Conservation (phyloP, 2,113 vertebrate genomes). For the Labeo catla region DNA sequence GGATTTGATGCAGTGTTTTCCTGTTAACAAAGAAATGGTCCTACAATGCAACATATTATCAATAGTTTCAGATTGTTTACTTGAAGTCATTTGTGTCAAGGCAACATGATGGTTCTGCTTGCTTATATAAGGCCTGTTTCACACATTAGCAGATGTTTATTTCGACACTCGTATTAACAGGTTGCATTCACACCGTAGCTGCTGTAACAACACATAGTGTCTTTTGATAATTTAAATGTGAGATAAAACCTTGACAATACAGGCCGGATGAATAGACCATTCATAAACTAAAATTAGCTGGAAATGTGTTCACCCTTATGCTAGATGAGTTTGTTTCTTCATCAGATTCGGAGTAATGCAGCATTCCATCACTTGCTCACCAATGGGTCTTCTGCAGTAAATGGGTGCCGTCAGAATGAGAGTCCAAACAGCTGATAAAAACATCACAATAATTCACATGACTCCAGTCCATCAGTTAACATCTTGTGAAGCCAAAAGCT, state of each 20-base stretch:
- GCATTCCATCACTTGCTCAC: too few relatives aligned
- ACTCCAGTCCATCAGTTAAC: too few relatives aligned
- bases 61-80: neutral
- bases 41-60: neutral
- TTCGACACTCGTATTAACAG: neutral
- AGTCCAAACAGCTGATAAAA: too few relatives aligned
- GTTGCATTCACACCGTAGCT: neutral
- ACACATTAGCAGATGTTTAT: slow-evolving; percentile 16
- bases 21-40: neutral
- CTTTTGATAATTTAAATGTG: neutral
- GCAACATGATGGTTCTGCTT: neutral
- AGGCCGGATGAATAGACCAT: too few relatives aligned
- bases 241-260: neutral
- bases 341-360: too few relatives aligned
- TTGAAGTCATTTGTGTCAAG: neutral
- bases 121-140: neutral
- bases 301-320: too few relatives aligned
- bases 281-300: too few relatives aligned
- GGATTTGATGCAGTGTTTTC: neutral
- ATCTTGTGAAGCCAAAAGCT: too few relatives aligned
- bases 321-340: too few relatives aligned
- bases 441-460: too few relatives aligned
- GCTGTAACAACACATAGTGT: neutral
- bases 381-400: too few relatives aligned
- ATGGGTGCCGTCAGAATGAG: too few relatives aligned